Percentiles rank a stretch among this genome's conserved stretches.
Evolutionary conservation across 1,140 invertebrate genomes (phyloP).

Genomic region (Drosophila sucinea): DNA sequence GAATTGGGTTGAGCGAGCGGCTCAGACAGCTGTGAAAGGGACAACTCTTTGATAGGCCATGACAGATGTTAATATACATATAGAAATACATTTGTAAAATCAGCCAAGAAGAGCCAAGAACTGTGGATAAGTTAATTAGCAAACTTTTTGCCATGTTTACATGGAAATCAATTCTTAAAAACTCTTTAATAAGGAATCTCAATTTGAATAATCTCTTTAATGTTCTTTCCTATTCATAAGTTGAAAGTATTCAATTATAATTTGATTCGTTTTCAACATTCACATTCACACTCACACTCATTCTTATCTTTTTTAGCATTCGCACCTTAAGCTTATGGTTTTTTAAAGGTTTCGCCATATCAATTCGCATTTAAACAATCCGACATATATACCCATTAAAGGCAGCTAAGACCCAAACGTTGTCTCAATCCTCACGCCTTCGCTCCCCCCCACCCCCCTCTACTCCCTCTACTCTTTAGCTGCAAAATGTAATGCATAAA

Average conservation of each 20-base stretch:
- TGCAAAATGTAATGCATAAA: conserved; percentile 20
- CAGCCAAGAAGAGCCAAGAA: background rate
- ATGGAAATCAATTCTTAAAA: background rate
- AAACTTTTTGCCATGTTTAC: background rate
- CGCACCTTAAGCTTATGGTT: conserved; percentile 44
- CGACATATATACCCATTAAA: conserved; percentile 75
- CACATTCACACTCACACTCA: conserved; percentile 32
- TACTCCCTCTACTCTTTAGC: conserved; percentile 12
- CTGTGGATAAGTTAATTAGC: background rate
- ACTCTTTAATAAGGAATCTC: background rate
- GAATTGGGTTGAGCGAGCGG: conserved; percentile 67
- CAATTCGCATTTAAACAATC: conserved; percentile 64
- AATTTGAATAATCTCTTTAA: background rate
- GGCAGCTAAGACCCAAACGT: conserved; percentile 70
- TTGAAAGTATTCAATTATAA: background rate
- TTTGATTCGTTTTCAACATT: background rate
- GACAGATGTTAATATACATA: conserved; percentile 50
- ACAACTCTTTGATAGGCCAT: conserved; percentile 63
- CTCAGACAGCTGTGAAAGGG: conserved; percentile 60
- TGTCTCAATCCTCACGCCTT: conserved; percentile 69
- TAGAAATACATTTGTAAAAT: conserved; percentile 17
- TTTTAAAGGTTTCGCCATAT: conserved; percentile 35
- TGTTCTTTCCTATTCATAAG: background rate
- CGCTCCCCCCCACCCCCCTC: background rate
- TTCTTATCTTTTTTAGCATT: conserved; percentile 58